Percentiles rank a stretch among this genome's conserved stretches.
Conservation (phyloP, 1,140 invertebrate species). For the Sweltsa coloradensis region DNA sequence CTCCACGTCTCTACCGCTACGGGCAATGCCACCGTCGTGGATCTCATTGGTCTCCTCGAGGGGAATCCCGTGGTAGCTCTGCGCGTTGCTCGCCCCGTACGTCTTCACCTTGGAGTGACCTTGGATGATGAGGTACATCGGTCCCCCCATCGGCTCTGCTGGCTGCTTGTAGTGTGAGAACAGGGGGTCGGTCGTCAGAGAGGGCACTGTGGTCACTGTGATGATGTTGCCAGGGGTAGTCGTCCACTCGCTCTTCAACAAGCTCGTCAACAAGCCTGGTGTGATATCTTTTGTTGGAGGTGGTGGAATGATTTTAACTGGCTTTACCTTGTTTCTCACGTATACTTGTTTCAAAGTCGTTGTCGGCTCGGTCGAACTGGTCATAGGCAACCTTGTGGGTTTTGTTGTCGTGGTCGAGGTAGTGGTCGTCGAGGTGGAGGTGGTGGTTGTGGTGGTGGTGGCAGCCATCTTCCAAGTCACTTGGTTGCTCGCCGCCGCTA, state of each 20-base stretch:
- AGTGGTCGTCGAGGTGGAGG: too few relatives aligned
- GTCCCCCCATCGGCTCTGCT: constrained; percentile 42
- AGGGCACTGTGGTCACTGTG: constrained; percentile 20
- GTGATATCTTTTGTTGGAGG: too few relatives aligned
- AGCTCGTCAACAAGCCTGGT: too few relatives aligned
- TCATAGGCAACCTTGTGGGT: too few relatives aligned
- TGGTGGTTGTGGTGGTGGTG: too few relatives aligned
- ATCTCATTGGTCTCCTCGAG: constrained; percentile 13
- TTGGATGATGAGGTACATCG: constrained; percentile 67
- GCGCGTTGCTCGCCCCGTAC: constrained; percentile 50
- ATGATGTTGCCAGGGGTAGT: constrained; percentile 14
- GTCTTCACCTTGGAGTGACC: constrained; percentile 74
- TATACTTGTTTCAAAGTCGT: too few relatives aligned
- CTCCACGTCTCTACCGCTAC: neutral
- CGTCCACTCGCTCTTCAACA: neutral
- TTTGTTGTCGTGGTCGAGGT: too few relatives aligned
- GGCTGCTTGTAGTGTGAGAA: constrained; percentile 52
- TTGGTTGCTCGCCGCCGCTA: neutral
- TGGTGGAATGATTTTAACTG: too few relatives aligned
- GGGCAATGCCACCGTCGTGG: neutral
- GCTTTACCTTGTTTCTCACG: too few relatives aligned
- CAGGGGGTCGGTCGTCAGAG: constrained; percentile 36
- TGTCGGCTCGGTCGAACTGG: too few relatives aligned
- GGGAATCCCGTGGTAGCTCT: constrained; percentile 23
- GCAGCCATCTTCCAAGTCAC: too few relatives aligned